Base-by-base conservation (phyloP, 2,888 invertebrate species). In the Beris morrisii region DNA sequence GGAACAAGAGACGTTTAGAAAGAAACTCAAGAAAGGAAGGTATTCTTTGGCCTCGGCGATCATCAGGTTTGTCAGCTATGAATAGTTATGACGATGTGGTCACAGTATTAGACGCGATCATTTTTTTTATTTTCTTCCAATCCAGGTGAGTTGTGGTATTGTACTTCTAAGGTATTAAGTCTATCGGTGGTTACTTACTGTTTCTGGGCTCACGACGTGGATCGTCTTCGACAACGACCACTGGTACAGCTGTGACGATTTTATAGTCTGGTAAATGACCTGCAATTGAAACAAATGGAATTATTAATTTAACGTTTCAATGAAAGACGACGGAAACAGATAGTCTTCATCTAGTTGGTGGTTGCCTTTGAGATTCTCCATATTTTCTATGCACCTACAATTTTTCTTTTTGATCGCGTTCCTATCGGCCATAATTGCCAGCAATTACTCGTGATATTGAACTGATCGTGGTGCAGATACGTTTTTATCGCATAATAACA, bases 241-340 rank as follows among this genome's bases (percentile, higher is more conserved):
- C 90, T 69, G 90, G 90, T 72, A 90, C 84, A 71, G 90, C 90
- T 73, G 89, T 90, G 75, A 90, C 90, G 77, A 88, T 85, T 76
- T 88, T 87, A 80, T 88, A 90, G 78, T 88, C 88, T 59, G 83
- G 80, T 72, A 79, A 74, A 71, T 79, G 79, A 72, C 78, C 80
- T 80, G 72, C 61, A 73, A 73, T 70, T 65, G 58, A 69, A 59
- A 59, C 7, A 61, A 28, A 69, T 50, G 30, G 22, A 53, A 53
- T 15, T 54, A 44, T n/a, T 50, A 61, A 30, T 61, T 2, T 9
- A 50, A 22, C 38, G 38, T 57, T 59, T 59, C 59, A 38, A 32
- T 38, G 43, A 32, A 31, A 5, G 9, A n/a, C 15, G 1, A 6
- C 5, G 48, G 48, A 12, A 48, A 15, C 6, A 11, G 48, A 48